These are phyloP conservation scores for Grapholita molesta DNA, from an alignment of 1,140 invertebrate species.

Conservation along the genomic window DNA sequence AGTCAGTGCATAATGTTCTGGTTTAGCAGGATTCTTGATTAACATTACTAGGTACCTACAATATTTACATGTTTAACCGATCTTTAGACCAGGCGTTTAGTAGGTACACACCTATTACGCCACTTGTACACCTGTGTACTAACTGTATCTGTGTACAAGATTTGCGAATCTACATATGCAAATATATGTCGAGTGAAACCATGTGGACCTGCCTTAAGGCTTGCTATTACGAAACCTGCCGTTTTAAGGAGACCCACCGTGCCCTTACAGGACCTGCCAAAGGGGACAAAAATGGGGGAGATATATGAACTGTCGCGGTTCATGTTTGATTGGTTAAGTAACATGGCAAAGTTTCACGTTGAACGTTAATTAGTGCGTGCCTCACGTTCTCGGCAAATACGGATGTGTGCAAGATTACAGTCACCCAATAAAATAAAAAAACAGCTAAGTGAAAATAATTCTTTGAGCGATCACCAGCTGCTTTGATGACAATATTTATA, in stretches of 20 bases:
- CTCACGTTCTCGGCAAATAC: conserved; percentile 58
- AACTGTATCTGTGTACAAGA: neutral
- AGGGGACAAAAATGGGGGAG: conserved; percentile 40
- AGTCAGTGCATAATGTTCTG: too few species aligned
- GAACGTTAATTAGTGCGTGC: conserved; percentile 74
- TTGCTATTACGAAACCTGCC: conserved; percentile 63
- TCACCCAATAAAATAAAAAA: neutral
- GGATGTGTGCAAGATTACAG: conserved; percentile 48
- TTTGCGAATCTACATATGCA: neutral
- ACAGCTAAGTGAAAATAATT: too few species aligned
- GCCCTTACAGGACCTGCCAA: conserved; percentile 38
- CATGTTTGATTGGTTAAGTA: conserved; percentile 51
- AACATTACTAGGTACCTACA: too few species aligned
- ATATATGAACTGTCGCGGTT: conserved; percentile 49
- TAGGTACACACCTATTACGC: too few species aligned
- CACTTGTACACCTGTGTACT: too few species aligned
- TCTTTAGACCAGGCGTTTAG: too few species aligned
- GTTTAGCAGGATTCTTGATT: too few species aligned
- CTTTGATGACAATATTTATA: too few species aligned
- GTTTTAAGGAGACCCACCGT: conserved; percentile 51
- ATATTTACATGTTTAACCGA: too few species aligned
- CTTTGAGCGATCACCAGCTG: too few species aligned
- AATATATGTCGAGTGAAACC: neutral
- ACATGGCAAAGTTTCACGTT: conserved; percentile 67
- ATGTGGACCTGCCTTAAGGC: conserved; percentile 35